Base-by-base conservation (phyloP, 1,140 invertebrate genomes). In the Papilio polyxenes region DNA sequence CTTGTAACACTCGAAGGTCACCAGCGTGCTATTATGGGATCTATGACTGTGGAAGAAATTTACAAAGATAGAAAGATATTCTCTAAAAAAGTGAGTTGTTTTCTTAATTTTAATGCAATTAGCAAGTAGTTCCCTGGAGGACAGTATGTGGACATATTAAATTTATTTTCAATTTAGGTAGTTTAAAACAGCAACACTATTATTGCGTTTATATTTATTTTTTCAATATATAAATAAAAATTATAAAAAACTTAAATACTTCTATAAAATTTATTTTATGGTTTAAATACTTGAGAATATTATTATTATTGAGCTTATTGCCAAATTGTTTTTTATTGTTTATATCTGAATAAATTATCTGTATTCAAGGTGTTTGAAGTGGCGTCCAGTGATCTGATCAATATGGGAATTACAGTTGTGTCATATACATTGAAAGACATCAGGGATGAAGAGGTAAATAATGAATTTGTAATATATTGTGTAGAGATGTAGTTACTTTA, bases 31-130 rank as follows among this genome's bases (percentile, higher is more conserved):
- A 99, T 99, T 82, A 99, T 99, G 98, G 99, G 99, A 10, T 98
- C 98, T 83, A 99, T 99, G 98, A 99, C 98, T 53, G 98, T 99
- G 13, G 98, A 99, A 95, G 99, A 99, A 95, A 99, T 99, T 91
- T 99, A 99, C 94, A 99, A 99, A 94, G 99, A 99, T 92, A 96
- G 99, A 75, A 99, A 99, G 95, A 99, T 99, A 95, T 99, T 99
- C 94, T 99, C 98, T 85, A 99, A 99, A 93, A 98, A 99, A 95
- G 94, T 94, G 76, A 77, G 23, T 51, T 11, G 40, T 62, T 37
- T 72, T 49, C 2, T 40, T 7, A 72, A 51, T 79, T 48, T 15
- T 82, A 20, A n/a, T n/a, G 1, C n/a, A 59, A 59, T 17, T 11
- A 51, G 51, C 4, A 4, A 15, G 51, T 15, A 53, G 15, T 53